Evolutionary conservation across 2,888 invertebrate genomes (phyloP).

Genomic region (Calameuta pallipes): DNA sequence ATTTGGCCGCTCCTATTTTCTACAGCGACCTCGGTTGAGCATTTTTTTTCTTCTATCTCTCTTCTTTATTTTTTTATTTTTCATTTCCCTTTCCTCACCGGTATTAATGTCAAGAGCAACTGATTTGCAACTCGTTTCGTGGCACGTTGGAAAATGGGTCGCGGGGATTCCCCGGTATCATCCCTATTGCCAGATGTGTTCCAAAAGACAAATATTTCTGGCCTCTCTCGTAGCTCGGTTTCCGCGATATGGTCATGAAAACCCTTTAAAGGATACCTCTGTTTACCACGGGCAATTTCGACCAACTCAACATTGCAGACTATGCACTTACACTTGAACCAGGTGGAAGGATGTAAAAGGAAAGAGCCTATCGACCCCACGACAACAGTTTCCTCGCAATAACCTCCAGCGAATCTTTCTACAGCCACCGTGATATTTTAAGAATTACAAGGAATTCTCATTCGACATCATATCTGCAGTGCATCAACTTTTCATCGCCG

Average conservation of each 20-base stretch:
- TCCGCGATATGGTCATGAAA: neutral
- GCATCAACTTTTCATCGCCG: neutral
- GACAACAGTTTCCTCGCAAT: neutral
- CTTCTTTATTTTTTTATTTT: neutral
- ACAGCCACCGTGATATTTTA: neutral
- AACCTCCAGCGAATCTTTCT: neutral
- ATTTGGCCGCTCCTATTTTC: neutral
- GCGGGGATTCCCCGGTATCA: neutral
- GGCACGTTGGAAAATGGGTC: neutral
- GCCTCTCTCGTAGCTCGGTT: neutral
- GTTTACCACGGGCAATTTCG: neutral
- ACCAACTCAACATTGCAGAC: neutral
- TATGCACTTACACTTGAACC: neutral
- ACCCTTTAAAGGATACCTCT: neutral
- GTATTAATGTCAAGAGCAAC: neutral
- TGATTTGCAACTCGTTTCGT: neutral
- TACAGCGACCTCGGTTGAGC: neutral
- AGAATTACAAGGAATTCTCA: neutral
- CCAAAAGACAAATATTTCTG: neutral
- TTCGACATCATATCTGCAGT: neutral
- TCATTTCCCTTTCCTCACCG: neutral
- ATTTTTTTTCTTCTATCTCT: neutral
- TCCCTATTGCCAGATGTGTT: neutral
- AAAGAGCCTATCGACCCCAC: neutral
- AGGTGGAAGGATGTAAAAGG: neutral